These are phyloP conservation scores for Metallyticus violacea DNA, from an alignment of 2,888 invertebrate genomes.

Conservation along the genomic window DNA sequence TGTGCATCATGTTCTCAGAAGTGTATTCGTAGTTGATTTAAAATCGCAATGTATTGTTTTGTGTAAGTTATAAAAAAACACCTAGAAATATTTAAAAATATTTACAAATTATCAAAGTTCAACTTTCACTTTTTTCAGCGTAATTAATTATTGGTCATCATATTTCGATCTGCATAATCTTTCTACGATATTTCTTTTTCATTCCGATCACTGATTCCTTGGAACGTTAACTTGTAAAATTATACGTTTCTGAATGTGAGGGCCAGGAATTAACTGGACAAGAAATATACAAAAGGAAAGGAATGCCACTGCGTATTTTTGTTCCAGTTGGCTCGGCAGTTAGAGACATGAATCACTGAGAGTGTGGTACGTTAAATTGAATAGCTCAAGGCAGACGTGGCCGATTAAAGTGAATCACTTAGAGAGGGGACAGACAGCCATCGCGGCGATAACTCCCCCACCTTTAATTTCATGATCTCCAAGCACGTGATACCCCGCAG, in stretches of 20 bases:
- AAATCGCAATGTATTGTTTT: too few species aligned
- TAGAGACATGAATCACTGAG: not conserved
- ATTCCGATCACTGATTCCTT: not conserved
- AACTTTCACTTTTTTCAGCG: too few species aligned
- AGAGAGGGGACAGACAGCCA: not conserved
- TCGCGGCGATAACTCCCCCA: not conserved
- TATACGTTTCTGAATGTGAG: not conserved
- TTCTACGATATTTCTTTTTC: not conserved
- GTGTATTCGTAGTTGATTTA: too few species aligned
- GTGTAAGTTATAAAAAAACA: too few species aligned
- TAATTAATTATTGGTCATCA: too few species aligned
- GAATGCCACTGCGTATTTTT: too few species aligned
- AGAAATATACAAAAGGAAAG: too few species aligned
- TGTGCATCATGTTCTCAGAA: too few species aligned
- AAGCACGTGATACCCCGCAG: not conserved
- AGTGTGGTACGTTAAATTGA: not conserved
- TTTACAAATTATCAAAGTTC: too few species aligned
- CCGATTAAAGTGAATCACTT: not conserved
- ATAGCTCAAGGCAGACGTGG: constrained; percentile 1
- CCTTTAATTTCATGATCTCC: not conserved
- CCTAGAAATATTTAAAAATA: too few species aligned
- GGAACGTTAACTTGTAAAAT: not conserved
- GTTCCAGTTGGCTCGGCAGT: not conserved
- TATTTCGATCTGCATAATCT: not conserved
- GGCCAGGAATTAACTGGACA: too few species aligned